These are phyloP conservation scores for Chrysomela aeneicollis DNA, from an alignment of 2,888 invertebrate genomes.

Conservation along the genomic window DNA sequence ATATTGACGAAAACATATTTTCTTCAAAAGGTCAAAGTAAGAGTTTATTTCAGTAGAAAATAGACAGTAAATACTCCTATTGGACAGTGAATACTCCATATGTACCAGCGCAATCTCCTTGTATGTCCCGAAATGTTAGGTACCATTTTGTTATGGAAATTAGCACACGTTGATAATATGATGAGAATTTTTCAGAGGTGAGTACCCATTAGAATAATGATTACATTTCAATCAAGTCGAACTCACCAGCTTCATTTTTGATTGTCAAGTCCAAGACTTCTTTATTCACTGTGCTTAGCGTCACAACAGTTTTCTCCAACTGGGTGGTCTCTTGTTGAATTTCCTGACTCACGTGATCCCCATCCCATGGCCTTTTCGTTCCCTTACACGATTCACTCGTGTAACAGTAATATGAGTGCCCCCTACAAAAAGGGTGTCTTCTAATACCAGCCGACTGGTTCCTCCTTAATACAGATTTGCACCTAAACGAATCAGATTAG, in stretches of 20 bases:
- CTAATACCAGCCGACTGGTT: neutral
- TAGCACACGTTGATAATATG: neutral
- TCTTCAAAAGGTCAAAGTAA: neutral
- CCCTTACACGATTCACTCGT: neutral
- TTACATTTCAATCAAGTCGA: neutral
- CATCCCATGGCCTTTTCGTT: neutral
- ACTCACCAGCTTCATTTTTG: neutral
- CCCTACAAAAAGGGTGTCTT: neutral
- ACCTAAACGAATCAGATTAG: no score
- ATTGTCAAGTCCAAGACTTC: neutral
- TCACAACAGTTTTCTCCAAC: neutral
- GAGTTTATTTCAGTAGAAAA: neutral
- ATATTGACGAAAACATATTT: conserved; percentile 2
- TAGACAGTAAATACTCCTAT: neutral
- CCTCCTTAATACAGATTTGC: neutral
- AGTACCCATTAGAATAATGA: neutral
- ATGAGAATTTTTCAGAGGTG: neutral
- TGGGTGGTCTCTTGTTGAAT: neutral
- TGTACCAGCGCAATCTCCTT: neutral
- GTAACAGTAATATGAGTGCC: neutral
- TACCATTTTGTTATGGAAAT: neutral
- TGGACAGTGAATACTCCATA: neutral
- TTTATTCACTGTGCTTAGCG: neutral
- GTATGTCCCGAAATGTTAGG: neutral
- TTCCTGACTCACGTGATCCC: neutral